phyloP scores from a whole-genome alignment of 2,113 vertebrate genomes.

The Apeltes quadracus region DNA sequence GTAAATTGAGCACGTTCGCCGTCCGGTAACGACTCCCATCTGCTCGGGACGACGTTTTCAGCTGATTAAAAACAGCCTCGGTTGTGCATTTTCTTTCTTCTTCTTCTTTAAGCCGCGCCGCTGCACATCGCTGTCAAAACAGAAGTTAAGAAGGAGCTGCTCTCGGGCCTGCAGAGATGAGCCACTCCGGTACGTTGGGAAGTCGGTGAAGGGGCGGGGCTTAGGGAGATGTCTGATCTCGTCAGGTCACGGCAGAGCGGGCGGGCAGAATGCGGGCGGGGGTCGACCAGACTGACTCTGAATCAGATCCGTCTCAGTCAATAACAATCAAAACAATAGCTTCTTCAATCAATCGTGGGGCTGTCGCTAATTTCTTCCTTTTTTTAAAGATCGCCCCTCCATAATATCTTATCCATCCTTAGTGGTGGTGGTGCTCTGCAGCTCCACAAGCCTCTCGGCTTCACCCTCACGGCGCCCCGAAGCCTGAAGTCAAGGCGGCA shows the following conservation, averaged over 20 bases:
- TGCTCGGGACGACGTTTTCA: slow-evolving; percentile 65
- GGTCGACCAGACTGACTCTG: neutral
- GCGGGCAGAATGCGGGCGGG: slow-evolving; percentile 51
- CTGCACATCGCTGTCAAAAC: slow-evolving; percentile 65
- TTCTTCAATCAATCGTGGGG: neutral
- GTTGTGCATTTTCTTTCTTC: slow-evolving; percentile 44
- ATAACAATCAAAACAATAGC: neutral
- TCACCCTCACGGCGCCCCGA: slow-evolving; percentile 29
- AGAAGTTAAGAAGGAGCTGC: slow-evolving; percentile 61
- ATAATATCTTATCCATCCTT: no score
- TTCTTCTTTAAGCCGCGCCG: neutral
- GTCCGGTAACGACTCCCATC: slow-evolving; percentile 74
- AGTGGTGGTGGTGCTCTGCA: neutral
- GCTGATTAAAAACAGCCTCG: slow-evolving; percentile 70
- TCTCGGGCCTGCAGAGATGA: slow-evolving; percentile 53
- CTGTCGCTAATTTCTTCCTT: neutral
- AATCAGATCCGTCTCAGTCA: neutral
- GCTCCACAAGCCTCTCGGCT: slow-evolving; percentile 22
- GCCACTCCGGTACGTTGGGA: slow-evolving; percentile 42
- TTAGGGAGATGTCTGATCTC: slow-evolving; percentile 58
- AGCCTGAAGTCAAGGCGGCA: slow-evolving; percentile 60
- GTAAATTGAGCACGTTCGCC: slow-evolving; percentile 74
- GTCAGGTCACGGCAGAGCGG: slow-evolving; percentile 70
- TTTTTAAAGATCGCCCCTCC: no score
- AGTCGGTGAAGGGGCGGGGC: neutral